These are phyloP conservation scores for Bos indicus DNA, from an alignment of 2,113 vertebrate species.

Conservation along the genomic window DNA sequence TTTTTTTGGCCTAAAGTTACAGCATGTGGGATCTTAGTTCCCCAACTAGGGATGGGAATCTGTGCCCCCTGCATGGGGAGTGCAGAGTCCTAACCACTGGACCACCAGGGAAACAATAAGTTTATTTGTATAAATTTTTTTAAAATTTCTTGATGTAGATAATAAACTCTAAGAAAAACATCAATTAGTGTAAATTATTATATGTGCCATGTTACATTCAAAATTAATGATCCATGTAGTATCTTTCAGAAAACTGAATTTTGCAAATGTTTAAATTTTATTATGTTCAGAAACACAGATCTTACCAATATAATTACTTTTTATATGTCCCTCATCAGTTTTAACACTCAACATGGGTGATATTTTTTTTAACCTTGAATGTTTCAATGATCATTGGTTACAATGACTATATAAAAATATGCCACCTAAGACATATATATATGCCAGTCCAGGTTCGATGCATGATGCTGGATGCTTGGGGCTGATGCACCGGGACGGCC, in stretches of 20 bases:
- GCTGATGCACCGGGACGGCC: too few species aligned
- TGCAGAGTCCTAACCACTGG: neutral
- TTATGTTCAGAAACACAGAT: neutral
- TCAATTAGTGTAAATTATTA: neutral
- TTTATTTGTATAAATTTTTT: neutral
- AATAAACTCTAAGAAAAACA: neutral
- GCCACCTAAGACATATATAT: neutral
- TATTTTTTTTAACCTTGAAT: neutral
- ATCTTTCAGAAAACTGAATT: neutral
- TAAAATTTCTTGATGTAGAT: neutral
- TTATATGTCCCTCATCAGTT: neutral
- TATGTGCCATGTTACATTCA: neutral
- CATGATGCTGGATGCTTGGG: too few species aligned
- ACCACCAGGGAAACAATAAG: neutral
- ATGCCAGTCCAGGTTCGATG: neutral
- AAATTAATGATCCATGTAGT: conserved; percentile 6
- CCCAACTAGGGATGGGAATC: neutral
- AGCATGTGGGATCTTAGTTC: neutral
- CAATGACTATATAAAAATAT: neutral
- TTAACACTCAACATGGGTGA: neutral
- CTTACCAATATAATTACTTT: conserved; percentile 11
- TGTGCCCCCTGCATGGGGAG: neutral
- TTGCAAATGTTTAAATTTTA: neutral
- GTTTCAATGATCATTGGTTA: neutral
- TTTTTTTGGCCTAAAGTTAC: neutral